These are phyloP conservation scores for Melanotaenia parkinsoni DNA, from an alignment of 2,797 vertebrate genomes.

Conservation along the genomic window DNA sequence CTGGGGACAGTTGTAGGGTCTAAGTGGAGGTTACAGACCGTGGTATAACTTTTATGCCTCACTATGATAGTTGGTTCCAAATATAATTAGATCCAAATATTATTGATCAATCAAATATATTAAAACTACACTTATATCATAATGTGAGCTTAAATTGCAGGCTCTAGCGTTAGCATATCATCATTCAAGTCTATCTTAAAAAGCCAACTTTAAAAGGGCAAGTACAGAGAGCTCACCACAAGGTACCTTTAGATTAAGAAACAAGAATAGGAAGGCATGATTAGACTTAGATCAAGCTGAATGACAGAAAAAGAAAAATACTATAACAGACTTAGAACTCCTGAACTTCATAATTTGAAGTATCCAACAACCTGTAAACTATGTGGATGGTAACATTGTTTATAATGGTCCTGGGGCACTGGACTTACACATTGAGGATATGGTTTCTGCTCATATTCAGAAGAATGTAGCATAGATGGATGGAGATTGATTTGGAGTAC, in stretches of 20 bases:
- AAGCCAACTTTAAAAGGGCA: neutral
- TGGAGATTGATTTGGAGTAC: neutral
- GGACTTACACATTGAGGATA: neutral
- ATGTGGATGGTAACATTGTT: neutral
- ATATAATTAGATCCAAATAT: neutral
- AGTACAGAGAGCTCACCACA: neutral
- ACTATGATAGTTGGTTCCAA: neutral
- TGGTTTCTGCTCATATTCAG: neutral
- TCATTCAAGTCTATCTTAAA: neutral
- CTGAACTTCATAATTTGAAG: neutral
- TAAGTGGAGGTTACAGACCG: constrained; percentile 37
- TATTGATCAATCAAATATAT: neutral
- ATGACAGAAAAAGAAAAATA: neutral
- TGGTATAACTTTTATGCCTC: neutral
- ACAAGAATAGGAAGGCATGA: neutral
- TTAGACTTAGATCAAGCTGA: neutral
- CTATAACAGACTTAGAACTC: neutral
- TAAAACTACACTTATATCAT: neutral
- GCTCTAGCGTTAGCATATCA: neutral
- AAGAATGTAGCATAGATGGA: neutral
- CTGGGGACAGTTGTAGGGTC: constrained; percentile 49
- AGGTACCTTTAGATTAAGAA: neutral
- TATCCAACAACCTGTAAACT: neutral
- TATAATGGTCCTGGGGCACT: neutral
- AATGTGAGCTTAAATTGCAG: neutral